Evolutionary conservation across 2,888 invertebrate species (phyloP).

Genomic region (Dicycla oo): DNA sequence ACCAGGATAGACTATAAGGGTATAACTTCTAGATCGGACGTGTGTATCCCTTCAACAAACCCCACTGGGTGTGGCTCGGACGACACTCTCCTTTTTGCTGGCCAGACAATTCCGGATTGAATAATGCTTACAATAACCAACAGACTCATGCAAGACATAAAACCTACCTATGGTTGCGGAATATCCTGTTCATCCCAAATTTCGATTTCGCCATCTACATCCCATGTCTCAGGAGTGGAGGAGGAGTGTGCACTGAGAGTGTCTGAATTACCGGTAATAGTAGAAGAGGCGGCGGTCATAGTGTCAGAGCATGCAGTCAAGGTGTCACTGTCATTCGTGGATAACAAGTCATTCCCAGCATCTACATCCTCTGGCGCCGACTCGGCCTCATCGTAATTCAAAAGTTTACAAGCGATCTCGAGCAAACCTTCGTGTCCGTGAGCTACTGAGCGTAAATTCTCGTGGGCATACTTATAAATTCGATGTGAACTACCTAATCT

Average conservation of each 20-base stretch:
- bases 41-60: too few relatives aligned
- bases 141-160: conserved; percentile 2
- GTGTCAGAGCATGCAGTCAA: conserved; percentile 3
- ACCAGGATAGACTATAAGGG: too few relatives aligned
- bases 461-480: conserved; percentile 53
- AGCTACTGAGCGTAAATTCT: conserved; percentile 38
- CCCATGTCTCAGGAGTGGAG: conserved; percentile 4
- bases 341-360: not conserved
- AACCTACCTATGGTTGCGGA: conserved; percentile 4
- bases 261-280: not conserved
- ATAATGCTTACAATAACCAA: not conserved
- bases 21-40: too few relatives aligned
- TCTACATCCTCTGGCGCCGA: conserved; percentile 1
- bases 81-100: not conserved
- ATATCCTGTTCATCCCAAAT: conserved; percentile 5
- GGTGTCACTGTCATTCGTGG: not conserved
- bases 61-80: not conserved
- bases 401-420: conserved; percentile 20
- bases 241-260: conserved; percentile 4
- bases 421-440: conserved; percentile 48
- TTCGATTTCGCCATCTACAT: conserved; percentile 2
- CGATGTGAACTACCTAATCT: conserved; percentile 21
- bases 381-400: conserved; percentile 18
- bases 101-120: not conserved
- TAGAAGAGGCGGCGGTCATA: not conserved